These are phyloP conservation scores for Harpagifer antarcticus DNA, from an alignment of 2,797 vertebrate species.

Conservation along the genomic window DNA sequence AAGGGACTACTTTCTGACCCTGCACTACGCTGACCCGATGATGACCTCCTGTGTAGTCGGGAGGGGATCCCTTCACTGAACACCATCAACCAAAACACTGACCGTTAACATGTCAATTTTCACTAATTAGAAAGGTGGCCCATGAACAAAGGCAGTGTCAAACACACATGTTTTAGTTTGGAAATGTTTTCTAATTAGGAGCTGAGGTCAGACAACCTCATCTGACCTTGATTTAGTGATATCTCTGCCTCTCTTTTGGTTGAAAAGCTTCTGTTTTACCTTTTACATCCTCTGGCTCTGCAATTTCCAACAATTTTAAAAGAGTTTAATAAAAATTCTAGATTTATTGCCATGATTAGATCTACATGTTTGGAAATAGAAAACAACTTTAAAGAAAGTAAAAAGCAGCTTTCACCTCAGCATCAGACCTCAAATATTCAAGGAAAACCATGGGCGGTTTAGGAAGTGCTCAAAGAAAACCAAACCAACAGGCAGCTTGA, in stretches of 20 bases:
- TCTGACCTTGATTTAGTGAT: slow-evolving; percentile 4
- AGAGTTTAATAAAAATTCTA: neutral
- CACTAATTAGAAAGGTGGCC: slow-evolving; percentile 15
- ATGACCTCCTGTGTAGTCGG: slow-evolving; percentile 62
- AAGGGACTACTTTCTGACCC: slow-evolving; percentile 75
- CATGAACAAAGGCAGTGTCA: slow-evolving; percentile 26
- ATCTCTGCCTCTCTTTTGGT: neutral
- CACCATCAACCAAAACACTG: slow-evolving; percentile 50
- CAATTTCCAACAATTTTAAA: slow-evolving; percentile 10
- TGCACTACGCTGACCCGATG: slow-evolving; percentile 58
- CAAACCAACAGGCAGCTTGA: slow-evolving; percentile 53
- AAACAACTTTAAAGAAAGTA: slow-evolving; percentile 52
- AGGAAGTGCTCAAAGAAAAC: slow-evolving; percentile 50
- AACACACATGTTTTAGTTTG: slow-evolving; percentile 25
- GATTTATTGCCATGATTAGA: slow-evolving; percentile 35
- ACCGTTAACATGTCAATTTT: slow-evolving; percentile 40
- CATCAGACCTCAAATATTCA: slow-evolving; percentile 59
- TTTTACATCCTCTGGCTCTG: slow-evolving; percentile 10
- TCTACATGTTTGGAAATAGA: slow-evolving; percentile 43
- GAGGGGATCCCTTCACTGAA: slow-evolving; percentile 52
- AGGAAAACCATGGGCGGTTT: slow-evolving; percentile 38
- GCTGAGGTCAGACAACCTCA: slow-evolving; percentile 9
- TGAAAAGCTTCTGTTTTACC: neutral
- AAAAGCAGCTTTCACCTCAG: slow-evolving; percentile 45
- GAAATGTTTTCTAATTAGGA: slow-evolving; percentile 37